Conservation (phyloP, 2,113 vertebrate species). For the Scalopus aquaticus region DNA sequence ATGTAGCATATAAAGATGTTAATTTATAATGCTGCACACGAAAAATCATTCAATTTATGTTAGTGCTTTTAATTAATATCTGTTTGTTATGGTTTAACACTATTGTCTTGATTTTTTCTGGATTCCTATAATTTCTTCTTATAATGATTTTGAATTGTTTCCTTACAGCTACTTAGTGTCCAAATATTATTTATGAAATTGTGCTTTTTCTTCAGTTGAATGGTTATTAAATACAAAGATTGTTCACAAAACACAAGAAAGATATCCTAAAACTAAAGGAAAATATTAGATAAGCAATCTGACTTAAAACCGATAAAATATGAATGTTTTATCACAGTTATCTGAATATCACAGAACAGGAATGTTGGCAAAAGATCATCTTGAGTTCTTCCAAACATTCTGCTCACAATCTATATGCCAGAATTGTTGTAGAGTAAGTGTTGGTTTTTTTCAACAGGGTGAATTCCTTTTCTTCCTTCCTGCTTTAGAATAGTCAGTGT, state of each 20-base stretch:
- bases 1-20: neutral
- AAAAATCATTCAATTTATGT: neutral
- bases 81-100: neutral
- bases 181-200: conserved; percentile 20
- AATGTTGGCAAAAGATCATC: neutral
- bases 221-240: neutral
- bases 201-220: neutral
- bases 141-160: conserved; percentile 48
- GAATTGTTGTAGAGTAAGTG: neutral
- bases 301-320: neutral
- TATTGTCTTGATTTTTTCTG: conserved; percentile 26
- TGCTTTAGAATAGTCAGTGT: neutral
- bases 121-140: conserved; percentile 42
- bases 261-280: neutral
- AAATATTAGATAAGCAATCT: neutral
- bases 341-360: neutral
- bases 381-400: neutral
- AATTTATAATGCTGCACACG: neutral
- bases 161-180: conserved; percentile 16
- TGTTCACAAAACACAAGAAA: neutral
- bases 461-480: neutral
- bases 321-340: neutral
- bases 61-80: conserved; percentile 36
- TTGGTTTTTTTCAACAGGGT: neutral
- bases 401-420: neutral